phyloP scores from a whole-genome alignment of 2,797 vertebrate genomes.

The Eupleurogrammus muticus region DNA sequence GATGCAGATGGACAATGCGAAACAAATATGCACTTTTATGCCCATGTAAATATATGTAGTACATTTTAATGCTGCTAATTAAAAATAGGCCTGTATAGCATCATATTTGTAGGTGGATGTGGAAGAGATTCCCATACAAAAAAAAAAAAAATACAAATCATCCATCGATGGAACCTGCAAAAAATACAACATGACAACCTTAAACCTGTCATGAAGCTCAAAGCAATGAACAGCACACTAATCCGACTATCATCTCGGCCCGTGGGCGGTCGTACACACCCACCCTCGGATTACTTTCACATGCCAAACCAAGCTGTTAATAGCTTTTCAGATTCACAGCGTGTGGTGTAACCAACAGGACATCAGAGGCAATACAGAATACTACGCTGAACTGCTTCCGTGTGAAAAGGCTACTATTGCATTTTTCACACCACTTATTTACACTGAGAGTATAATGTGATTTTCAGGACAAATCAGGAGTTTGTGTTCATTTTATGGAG shows the following conservation, averaged over 20 bases:
- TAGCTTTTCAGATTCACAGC: background rate
- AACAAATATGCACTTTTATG: slow-evolving; percentile 33
- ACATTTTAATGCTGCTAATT: slow-evolving; percentile 6
- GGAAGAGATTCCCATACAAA: background rate
- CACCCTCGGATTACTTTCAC: slow-evolving; percentile 19
- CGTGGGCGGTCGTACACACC: slow-evolving; percentile 2
- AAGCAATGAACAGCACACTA: background rate
- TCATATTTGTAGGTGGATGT: background rate
- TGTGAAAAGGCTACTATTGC: background rate
- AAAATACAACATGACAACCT: too few species aligned
- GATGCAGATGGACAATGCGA: slow-evolving; percentile 57
- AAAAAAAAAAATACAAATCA: background rate
- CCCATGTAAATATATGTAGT: slow-evolving; percentile 41
- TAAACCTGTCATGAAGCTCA: too few species aligned
- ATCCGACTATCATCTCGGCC: background rate
- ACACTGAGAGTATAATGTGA: background rate
- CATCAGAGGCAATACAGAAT: background rate
- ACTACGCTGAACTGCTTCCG: too few species aligned
- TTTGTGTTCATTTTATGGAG: background rate
- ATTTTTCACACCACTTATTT: background rate
- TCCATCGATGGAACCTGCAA: too few species aligned
- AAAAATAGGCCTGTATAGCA: background rate
- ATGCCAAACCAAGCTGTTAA: slow-evolving; percentile 22
- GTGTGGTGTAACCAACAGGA: background rate
- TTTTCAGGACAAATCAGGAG: background rate